Base-by-base conservation (phyloP, 2,888 invertebrate genomes). In the Margaritifera margaritifera region DNA sequence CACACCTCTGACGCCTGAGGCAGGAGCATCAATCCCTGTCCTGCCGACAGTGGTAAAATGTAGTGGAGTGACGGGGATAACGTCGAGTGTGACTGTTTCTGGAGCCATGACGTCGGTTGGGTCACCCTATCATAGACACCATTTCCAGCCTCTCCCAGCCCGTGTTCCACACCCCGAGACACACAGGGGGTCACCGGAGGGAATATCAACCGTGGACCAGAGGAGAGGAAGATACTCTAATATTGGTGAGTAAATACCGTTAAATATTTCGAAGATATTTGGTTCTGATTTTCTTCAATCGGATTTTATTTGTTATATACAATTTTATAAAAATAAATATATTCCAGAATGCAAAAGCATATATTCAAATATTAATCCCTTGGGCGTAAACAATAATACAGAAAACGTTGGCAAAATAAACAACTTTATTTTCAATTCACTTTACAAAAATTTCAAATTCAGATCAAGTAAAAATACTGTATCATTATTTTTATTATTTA, bases 201-300 rank as follows among this genome's bases (percentile, higher is more conserved):
- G 64, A 68, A n/a, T 57, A 62, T 15, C n/a, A 56, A 22, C 25
- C 4, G 54, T 64, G 0, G 76, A 77, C 4, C 73, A 75, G 59
- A 68, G 74, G 53, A 57, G 73, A 56, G 70, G 71, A 22, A 63
- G 78, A 68, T 75, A 75, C 22, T 74, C 73, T 59, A 73, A 68
- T 25, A 70, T 78, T 18, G 78, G 78, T 78, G 67, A 50, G 71
- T 66, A 19, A 15, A n/a, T 52, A 56, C n/a, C 8, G n/a, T 25
- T 58, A 22, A 55, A 55, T 55, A 55, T 55, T 42, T 42, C 8
- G 11, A 42, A 42, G 1, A 42, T 42, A 42, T 42, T 8, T 42
- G 42, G 42, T 42, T 1, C 42, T 11, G 42, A 42, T 42, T 42
- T 11, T n/a, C n/a, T 42, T 42, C 8, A 42, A 42, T 42, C 1